A percentile compares a stretch with the other conserved stretches of the same genome.
Evolutionary conservation across 2,797 vertebrate species (phyloP).

Genomic region (Neomorphus geoffroyi): DNA sequence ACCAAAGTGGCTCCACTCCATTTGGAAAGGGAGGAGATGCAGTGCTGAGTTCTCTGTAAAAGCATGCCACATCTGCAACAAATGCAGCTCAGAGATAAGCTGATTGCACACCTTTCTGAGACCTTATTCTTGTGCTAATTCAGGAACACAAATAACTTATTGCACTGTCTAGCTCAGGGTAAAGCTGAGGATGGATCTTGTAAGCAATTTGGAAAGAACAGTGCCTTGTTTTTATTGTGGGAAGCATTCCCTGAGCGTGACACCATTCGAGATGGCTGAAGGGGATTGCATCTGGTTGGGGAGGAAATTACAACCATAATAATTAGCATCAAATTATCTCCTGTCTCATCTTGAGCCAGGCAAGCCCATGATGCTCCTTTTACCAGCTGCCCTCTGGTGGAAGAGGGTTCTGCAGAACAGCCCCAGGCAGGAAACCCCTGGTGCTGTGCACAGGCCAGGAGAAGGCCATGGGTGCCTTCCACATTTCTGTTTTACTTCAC

Average conservation of each 20-base stretch:
- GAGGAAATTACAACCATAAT: constrained; percentile 15
- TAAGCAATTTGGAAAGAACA: neutral
- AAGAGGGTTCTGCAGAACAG: neutral
- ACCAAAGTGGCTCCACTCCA: neutral
- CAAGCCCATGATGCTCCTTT: neutral
- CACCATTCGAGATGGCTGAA: neutral
- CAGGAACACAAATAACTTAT: neutral
- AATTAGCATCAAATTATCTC: constrained; percentile 29
- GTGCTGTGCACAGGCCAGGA: neutral
- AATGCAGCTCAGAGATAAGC: neutral
- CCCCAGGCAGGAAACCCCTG: neutral
- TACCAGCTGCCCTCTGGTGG: constrained; percentile 38
- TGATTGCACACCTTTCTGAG: neutral
- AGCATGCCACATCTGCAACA: neutral
- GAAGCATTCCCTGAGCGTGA: neutral
- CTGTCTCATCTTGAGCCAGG: neutral
- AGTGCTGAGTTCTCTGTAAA: neutral
- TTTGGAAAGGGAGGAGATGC: neutral
- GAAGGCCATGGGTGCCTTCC: neutral
- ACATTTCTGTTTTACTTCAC: neutral
- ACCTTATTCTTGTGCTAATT: neutral
- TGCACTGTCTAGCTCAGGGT: neutral
- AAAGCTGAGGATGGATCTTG: neutral
- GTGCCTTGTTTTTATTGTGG: neutral
- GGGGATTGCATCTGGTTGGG: neutral